phyloP scores from a whole-genome alignment of 2,113 vertebrate species.

The Chaetops frenatus region DNA sequence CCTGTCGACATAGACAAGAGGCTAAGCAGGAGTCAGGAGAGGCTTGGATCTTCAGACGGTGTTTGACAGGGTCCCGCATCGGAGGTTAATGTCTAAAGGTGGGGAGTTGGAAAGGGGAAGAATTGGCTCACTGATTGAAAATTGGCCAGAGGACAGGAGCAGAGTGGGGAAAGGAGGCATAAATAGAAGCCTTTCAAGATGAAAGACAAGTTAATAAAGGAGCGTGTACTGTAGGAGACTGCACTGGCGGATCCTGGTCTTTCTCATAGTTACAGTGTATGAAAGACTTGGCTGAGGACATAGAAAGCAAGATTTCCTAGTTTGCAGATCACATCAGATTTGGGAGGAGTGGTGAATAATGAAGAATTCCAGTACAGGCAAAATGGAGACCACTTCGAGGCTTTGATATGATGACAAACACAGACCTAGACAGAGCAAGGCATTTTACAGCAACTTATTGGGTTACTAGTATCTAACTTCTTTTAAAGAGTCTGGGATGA shows the following conservation, averaged over 20 bases:
- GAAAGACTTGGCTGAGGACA: slow-evolving; percentile 60
- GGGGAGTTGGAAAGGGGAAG: slow-evolving; percentile 62
- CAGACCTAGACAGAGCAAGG: not conserved
- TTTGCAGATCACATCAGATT: slow-evolving; percentile 49
- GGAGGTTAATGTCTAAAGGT: slow-evolving; percentile 64
- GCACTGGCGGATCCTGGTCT: slow-evolving; percentile 58
- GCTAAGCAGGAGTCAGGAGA: slow-evolving; percentile 63
- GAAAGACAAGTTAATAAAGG: slow-evolving; percentile 66
- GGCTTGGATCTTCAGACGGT: slow-evolving; percentile 61
- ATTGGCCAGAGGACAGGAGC: slow-evolving; percentile 62
- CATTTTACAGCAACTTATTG: not conserved
- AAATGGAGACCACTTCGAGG: not conserved
- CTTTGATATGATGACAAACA: slow-evolving; percentile 26
- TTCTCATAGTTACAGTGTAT: slow-evolving; percentile 60
- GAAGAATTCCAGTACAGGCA: not conserved
- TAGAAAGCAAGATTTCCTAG: slow-evolving; percentile 48
- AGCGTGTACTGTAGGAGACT: slow-evolving; percentile 57
- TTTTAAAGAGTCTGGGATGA: not conserved
- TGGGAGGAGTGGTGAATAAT: slow-evolving; percentile 26
- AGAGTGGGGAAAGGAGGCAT: slow-evolving; percentile 59
- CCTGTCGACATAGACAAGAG: slow-evolving; percentile 60
- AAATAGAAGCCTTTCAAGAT: slow-evolving; percentile 65
- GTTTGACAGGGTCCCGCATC: slow-evolving; percentile 52
- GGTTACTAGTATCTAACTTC: slow-evolving; percentile 6
- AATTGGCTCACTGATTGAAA: slow-evolving; percentile 61